Conservation (phyloP, 30 jellyfish, hydroid and myxozoan genomes). For the Rhopilema esculentum region DNA sequence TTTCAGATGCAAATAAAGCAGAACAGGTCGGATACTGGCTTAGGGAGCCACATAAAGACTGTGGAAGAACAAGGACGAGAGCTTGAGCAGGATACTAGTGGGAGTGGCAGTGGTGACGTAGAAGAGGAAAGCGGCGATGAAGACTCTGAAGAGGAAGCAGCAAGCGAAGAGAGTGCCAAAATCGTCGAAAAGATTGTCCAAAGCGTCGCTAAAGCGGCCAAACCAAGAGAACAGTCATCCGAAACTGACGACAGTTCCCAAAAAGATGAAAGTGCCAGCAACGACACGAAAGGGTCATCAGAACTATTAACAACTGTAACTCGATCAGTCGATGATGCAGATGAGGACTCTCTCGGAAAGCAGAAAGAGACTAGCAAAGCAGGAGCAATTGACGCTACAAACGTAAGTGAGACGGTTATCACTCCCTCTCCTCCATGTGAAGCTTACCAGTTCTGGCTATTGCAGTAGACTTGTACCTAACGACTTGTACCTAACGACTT, state of each 20-base stretch:
- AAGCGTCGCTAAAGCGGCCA: constrained; percentile 82
- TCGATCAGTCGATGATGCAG: constrained; percentile 55
- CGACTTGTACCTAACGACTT: no score
- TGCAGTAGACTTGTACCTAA: no score
- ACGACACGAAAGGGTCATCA: not conserved
- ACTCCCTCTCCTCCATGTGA: no score
- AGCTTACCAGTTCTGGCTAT: no score
- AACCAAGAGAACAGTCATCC: not conserved
- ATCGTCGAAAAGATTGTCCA: constrained; percentile 45
- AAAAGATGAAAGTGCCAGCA: constrained; percentile 4
- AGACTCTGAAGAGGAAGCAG: constrained; percentile 17
- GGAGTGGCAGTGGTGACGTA: constrained; percentile 60
- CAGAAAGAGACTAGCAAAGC: no score
- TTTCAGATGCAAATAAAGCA: not conserved
- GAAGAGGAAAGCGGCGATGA: constrained; percentile 43
- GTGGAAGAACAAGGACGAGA: not conserved
- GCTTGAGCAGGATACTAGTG: not conserved
- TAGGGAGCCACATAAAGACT: not conserved
- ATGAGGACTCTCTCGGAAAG: constrained; percentile 14
- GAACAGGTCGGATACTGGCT: not conserved
- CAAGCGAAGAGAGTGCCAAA: not conserved
- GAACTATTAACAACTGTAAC: constrained; percentile 27
- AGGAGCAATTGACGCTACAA: no score
- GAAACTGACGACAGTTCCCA: not conserved
- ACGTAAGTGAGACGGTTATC: not conserved